These are phyloP conservation scores for Litocranius walleri DNA, from an alignment of 2,113 vertebrate genomes.

Conservation along the genomic window DNA sequence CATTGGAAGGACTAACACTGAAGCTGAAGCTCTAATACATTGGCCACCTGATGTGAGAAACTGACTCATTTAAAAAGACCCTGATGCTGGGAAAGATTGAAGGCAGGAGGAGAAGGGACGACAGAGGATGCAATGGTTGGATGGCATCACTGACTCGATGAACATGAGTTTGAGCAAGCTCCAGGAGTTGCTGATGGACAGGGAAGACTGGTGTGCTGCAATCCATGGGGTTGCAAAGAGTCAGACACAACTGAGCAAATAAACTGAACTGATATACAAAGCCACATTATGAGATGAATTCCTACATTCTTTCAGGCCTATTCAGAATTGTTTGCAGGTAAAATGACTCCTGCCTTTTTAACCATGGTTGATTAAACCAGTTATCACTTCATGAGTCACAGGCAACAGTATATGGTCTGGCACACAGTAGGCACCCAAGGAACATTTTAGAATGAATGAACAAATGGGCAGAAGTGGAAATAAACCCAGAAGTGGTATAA, in stretches of 20 bases:
- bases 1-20: not conserved
- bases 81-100: not conserved
- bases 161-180: not conserved
- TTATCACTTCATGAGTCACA: not conserved
- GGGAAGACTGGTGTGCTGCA: not conserved
- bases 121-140: not conserved
- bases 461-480: not conserved
- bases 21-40: not conserved
- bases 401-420: not conserved
- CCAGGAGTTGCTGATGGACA: not conserved
- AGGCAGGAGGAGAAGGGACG: not conserved
- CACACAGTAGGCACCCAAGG: not conserved
- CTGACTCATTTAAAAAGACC: not conserved
- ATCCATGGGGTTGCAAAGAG: not conserved
- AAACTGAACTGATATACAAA: not conserved
- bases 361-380: not conserved
- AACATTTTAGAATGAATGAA: not conserved
- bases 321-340: not conserved
- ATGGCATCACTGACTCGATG: not conserved
- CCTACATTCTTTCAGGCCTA: not conserved
- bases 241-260: not conserved
- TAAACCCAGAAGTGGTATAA: not conserved
- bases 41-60: not conserved
- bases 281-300: not conserved
- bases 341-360: not conserved